Percentiles rank a stretch among this genome's conserved stretches.
Conservation (phyloP, 2,888 invertebrate genomes). For the Parelbella ahira region DNA sequence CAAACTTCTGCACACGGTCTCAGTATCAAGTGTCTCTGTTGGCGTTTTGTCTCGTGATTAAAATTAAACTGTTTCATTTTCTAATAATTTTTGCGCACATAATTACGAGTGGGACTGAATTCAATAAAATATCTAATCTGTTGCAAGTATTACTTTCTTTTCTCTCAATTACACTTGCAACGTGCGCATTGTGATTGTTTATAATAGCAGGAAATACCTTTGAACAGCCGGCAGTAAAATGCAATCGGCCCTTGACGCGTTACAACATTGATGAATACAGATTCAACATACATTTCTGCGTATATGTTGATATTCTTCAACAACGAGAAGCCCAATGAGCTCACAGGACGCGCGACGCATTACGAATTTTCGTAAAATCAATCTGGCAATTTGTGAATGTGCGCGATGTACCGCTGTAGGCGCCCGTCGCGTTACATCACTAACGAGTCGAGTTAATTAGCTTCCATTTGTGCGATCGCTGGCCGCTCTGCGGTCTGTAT, state of each 20-base stretch:
- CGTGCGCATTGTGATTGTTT: too few relatives aligned
- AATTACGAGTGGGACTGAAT: too few relatives aligned
- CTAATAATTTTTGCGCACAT: too few relatives aligned
- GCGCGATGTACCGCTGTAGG: constrained; percentile 26
- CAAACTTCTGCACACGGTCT: constrained; percentile 6
- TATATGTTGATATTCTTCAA: constrained; percentile 32
- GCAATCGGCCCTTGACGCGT: constrained; percentile 9
- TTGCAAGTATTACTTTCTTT: too few relatives aligned
- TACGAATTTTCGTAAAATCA: constrained; percentile 33
- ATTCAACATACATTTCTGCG: neutral
- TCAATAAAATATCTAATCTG: too few relatives aligned
- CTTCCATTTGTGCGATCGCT: constrained; percentile 17
- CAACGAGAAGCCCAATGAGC: constrained; percentile 41
- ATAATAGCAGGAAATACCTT: too few relatives aligned
- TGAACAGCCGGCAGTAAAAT: too few relatives aligned
- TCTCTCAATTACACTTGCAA: too few relatives aligned
- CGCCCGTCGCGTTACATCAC: constrained; percentile 25
- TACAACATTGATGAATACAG: neutral
- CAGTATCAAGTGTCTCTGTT: too few relatives aligned
- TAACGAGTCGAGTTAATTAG: constrained; percentile 26
- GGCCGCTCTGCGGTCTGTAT: constrained; percentile 7
- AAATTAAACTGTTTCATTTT: too few relatives aligned
- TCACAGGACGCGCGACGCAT: constrained; percentile 41
- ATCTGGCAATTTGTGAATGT: constrained; percentile 36
- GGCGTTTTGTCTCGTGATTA: too few relatives aligned